A percentile compares a stretch with the other conserved stretches of the same genome.
phyloP scores from a whole-genome alignment of 2,797 vertebrate genomes.

The Sciurus carolinensis region DNA sequence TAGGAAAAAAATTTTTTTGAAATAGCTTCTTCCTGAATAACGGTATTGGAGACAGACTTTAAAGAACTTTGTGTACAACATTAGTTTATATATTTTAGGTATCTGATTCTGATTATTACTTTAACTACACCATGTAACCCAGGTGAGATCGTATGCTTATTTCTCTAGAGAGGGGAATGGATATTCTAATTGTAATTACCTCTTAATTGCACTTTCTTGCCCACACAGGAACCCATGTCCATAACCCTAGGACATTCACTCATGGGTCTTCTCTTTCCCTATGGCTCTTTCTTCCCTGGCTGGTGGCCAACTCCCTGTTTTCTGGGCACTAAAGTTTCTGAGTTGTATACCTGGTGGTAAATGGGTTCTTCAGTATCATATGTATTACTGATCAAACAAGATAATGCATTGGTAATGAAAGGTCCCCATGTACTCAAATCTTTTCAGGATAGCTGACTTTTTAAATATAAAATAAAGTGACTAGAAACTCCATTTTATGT shows the following conservation, averaged over 20 bases:
- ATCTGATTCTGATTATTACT: background rate
- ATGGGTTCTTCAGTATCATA: background rate
- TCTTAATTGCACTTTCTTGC: background rate
- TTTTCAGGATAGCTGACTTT: background rate
- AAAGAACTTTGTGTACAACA: background rate
- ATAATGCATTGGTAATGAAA: background rate
- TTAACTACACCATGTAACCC: background rate
- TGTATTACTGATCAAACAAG: background rate
- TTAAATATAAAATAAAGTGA: conserved; percentile 10
- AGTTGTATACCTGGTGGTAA: background rate
- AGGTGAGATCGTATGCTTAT: background rate
- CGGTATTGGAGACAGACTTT: background rate
- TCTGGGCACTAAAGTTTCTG: background rate
- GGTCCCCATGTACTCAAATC: background rate
- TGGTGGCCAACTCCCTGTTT: background rate
- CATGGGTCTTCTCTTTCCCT: background rate
- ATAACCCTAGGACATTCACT: background rate
- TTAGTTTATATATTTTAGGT: background rate
- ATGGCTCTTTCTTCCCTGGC: background rate
- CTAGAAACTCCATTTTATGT: background rate
- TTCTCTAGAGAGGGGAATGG: background rate
- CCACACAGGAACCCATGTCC: background rate
- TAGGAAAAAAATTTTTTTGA: background rate
- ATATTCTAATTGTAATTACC: background rate
- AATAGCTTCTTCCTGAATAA: background rate